phyloP scores from a whole-genome alignment of 2,888 invertebrate genomes.

The Leptinotarsa tumamoca region DNA sequence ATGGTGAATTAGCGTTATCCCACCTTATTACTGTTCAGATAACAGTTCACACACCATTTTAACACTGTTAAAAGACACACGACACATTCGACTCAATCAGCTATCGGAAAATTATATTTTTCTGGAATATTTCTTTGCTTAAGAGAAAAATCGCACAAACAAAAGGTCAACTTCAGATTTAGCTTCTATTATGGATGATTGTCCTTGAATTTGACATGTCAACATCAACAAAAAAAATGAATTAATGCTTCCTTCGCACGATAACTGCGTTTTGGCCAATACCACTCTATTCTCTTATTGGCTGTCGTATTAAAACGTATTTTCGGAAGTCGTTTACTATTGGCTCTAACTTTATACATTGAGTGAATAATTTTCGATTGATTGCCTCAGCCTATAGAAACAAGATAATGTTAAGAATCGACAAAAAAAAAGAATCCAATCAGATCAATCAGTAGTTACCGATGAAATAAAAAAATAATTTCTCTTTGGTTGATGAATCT shows the following conservation, averaged over 20 bases:
- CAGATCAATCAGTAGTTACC: no score
- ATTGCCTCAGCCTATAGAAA: no score
- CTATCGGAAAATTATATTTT: background rate
- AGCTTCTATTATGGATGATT: background rate
- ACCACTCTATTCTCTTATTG: background rate
- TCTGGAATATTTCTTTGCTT: background rate
- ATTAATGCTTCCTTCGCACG: background rate
- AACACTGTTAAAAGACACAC: background rate
- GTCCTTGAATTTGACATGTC: conserved; percentile 9
- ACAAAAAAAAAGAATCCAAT: no score
- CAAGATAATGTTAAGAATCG: no score
- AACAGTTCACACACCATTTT: conserved; percentile 15
- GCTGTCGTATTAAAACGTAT: background rate
- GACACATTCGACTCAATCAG: background rate
- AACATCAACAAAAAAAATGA: background rate
- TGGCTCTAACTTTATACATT: no score
- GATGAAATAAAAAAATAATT: no score
- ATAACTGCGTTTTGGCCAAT: background rate
- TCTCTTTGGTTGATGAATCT: no score
- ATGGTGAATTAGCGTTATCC: background rate
- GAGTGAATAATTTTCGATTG: no score
- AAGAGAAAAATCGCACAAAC: background rate
- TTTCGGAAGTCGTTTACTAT: background rate
- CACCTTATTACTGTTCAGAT: conserved; percentile 11
- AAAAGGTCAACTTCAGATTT: conserved; percentile 16